Evolutionary conservation across 2,888 invertebrate genomes (phyloP), one percentile per base, ranked within the genome.

Genomic region (Tiphia femorata): DNA sequence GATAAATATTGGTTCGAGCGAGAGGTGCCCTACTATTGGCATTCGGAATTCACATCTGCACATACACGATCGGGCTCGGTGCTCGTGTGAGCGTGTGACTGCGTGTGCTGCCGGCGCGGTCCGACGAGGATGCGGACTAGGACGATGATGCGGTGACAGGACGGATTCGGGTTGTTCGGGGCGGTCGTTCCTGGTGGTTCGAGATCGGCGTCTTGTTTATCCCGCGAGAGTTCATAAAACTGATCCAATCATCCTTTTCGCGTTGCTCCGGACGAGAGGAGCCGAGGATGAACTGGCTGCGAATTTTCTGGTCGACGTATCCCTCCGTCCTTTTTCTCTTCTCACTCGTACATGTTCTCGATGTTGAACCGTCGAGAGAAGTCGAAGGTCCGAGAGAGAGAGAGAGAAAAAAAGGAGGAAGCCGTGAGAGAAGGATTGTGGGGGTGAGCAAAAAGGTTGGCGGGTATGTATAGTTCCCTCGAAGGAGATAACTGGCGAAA

Each of bases 211-310:
- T 75, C 78, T 80, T 83, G 83, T 82, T 82, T 81, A 83, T 85
- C 84, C 84, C 84, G 60, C 46, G 83, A 82, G 85, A 81, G 75
- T 83, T 83, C 85, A 81, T 85, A 85, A 85, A 86, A 85, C 82
- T 84, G 84, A 85, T 85, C 85, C 85, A 85, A 85, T 85, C 86
- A 84, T 85, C 67, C 51, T 49, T 37, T 35, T 35, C 38, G 50
- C 54, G 49, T 55, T 46, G 55, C n/a, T 43, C 20, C 29, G 38
- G 48, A 23, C 37, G 25, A 42, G 46, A 38, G 52, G 40, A 41
- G 40, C 46, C 41, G 29, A 53, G 51, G 49, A 66, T 49, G 58
- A 55, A 65, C 53, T 56, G 43, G 46, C 53, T 58, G 60, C 42
- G 47, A n/a, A n/a, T n/a, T n/a, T n/a, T n/a, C n/a, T n/a, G n/a